Percentiles rank a stretch among this genome's conserved stretches.
phyloP scores from a whole-genome alignment of 1,140 invertebrate genomes.

The Pseudomyrmex dendroicus region DNA sequence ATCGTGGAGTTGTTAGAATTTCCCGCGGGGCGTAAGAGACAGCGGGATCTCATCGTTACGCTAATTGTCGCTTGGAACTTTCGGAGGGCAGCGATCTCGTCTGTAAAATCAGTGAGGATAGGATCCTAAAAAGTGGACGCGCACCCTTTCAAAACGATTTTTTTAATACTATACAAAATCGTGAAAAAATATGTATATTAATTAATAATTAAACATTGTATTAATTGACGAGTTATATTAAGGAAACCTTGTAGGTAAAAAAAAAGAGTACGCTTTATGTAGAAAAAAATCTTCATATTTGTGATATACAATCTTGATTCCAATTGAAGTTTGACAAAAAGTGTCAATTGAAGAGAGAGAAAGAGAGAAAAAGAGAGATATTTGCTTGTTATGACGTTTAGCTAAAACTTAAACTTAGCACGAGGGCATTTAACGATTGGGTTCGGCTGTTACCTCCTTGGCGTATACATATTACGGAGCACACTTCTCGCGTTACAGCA shows the following conservation, averaged over 20 bases:
- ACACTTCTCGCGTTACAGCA: slow-evolving; percentile 65
- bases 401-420: slow-evolving; percentile 38
- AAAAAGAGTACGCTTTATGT: too few relatives aligned
- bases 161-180: neutral
- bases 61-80: slow-evolving; percentile 77
- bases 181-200: too few relatives aligned
- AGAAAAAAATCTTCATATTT: too few relatives aligned
- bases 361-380: neutral
- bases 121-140: neutral
- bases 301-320: too few relatives aligned
- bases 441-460: slow-evolving; percentile 46
- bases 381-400: slow-evolving; percentile 47
- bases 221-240: too few relatives aligned
- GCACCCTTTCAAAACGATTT: neutral
- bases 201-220: too few relatives aligned
- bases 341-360: neutral
- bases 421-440: slow-evolving; percentile 55
- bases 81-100: slow-evolving; percentile 1
- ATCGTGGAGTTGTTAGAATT: slow-evolving; percentile 68
- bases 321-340: slow-evolving; percentile 3
- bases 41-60: slow-evolving; percentile 70
- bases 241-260: too few relatives aligned
- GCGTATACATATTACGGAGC: slow-evolving; percentile 35
- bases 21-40: slow-evolving; percentile 48
- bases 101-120: neutral